Percentiles rank a stretch among this genome's conserved stretches.
Evolutionary conservation across 2,113 vertebrate genomes (phyloP).

Genomic region (Rutilus rutilus): DNA sequence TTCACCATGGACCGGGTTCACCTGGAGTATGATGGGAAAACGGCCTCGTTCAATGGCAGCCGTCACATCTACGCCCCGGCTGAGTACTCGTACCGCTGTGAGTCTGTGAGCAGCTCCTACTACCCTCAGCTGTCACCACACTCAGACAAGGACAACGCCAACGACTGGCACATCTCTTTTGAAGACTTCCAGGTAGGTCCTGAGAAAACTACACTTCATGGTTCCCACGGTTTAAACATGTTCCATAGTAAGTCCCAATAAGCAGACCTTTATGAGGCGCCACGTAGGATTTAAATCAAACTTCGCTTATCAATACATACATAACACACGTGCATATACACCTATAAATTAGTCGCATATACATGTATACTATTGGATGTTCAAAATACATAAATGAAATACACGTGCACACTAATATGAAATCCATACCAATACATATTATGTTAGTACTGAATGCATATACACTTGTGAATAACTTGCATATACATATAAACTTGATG

Average conservation of each 20-base stretch:
- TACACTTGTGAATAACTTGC: too few relatives aligned
- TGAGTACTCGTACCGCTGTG: conserved; percentile 85
- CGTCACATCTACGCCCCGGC: conserved; percentile 79
- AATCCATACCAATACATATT: too few relatives aligned
- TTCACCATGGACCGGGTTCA: conserved; percentile 81
- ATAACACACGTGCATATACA: too few relatives aligned
- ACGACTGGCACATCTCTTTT: conserved; percentile 80
- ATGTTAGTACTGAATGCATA: too few relatives aligned
- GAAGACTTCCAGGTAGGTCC: conserved; percentile 82
- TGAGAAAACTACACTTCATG: neutral
- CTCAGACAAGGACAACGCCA: conserved; percentile 68
- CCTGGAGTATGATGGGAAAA: conserved; percentile 73
- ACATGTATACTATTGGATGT: too few relatives aligned
- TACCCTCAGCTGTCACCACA: conserved; percentile 70
- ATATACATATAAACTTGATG: too few relatives aligned
- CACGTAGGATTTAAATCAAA: too few relatives aligned
- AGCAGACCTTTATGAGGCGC: too few relatives aligned
- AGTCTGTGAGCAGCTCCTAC: conserved; percentile 73
- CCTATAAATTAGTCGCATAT: too few relatives aligned
- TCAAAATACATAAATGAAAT: too few relatives aligned
- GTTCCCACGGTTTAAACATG: neutral
- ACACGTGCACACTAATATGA: too few relatives aligned
- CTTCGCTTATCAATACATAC: too few relatives aligned
- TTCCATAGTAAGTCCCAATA: neutral
- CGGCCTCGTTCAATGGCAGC: conserved; percentile 79